Base-by-base conservation (phyloP, 2,888 invertebrate species). In the Antheraea yamamai region DNA sequence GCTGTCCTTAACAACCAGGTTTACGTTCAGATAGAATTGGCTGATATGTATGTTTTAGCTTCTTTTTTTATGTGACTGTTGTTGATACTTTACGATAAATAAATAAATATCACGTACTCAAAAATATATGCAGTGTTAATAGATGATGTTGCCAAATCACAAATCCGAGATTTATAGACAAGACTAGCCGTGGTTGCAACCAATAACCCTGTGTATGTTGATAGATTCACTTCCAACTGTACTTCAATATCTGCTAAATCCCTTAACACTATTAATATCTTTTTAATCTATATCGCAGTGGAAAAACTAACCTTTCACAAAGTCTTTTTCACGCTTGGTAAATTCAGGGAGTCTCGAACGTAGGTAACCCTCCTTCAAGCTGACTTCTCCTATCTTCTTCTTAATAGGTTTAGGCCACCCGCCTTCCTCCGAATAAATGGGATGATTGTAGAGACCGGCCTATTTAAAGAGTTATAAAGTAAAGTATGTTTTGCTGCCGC, bases 401-500 rank as follows among this genome's bases (percentile, higher is more conserved):
- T 92, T 94, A 74, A 95, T 84, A 1, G 88, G 76, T 1, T 88
- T 83, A 0, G 95, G 95, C 89, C 95, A 96, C 61, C 95, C 95
- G 0, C 95, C 95, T 18, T 89, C 83, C 70, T 88, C 84, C 0
- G 90, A 88, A 82, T 85, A 95, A 72, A 95, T 90, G 0, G 95
- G 92, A 75, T 94, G 88, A 0, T 89, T 87, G 80, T 90, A 94
- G 73, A 90, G 87, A 3, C 93, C 93, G 14, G 77, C 76, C 90
- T 89, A 79, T 64, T 23, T 18, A 18, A 4, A 6, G 12, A 55
- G 18, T 14, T 55, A 55, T 18, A 20, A 18, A 52, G 0, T 52
- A 51, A 51, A 12, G 14, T 14, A 0, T 16, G 52, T 7, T 52
- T 16, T 8, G 16, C 16, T 16, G 16, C 14, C 12, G 16, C 16